Conservation (phyloP, 2,797 vertebrate species). For the Okamejei kenojei region DNA sequence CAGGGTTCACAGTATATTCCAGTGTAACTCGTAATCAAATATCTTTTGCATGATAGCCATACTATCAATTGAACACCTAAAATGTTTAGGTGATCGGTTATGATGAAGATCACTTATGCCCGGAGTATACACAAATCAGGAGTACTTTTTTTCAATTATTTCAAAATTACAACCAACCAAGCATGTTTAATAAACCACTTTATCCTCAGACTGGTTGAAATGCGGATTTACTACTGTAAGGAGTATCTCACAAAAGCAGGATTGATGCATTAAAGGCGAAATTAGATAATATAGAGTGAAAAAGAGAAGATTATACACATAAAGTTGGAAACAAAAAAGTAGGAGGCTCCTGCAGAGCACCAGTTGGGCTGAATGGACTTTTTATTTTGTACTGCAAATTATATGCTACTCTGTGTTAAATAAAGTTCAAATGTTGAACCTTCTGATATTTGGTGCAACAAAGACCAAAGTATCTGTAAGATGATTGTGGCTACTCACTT, state of each 20-base stretch:
- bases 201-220: not conserved
- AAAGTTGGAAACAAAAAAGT: not conserved
- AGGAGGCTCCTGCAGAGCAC: not conserved
- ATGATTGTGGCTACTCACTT: not conserved
- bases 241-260: not conserved
- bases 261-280: not conserved
- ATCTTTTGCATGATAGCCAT: not conserved
- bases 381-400: not conserved
- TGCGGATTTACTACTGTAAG: not conserved
- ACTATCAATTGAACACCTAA: not conserved
- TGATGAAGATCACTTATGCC: not conserved
- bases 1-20: not conserved
- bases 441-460: not conserved
- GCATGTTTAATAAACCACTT: not conserved
- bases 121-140: too few relatives aligned
- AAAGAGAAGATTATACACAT: not conserved
- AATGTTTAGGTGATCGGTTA: not conserved
- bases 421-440: not conserved
- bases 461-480: not conserved
- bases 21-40: not conserved
- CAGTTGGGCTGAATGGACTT: not conserved
- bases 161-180: not conserved
- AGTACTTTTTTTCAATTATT: not conserved
- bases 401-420: not conserved
- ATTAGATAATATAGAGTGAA: not conserved